Base-by-base conservation (phyloP, 2,113 vertebrate species). In the Coreoperca whiteheadi region DNA sequence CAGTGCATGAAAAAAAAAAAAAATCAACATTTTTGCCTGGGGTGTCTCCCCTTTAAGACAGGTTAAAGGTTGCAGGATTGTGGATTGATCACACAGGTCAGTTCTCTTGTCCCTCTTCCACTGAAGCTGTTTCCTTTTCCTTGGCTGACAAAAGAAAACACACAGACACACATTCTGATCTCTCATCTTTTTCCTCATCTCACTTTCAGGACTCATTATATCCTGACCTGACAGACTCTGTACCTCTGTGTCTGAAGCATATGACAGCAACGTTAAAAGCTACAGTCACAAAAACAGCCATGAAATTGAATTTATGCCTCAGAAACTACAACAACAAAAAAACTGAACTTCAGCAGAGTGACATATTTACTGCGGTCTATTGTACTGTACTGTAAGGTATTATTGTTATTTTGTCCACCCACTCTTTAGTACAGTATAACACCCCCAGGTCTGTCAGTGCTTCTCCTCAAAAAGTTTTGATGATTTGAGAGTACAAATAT, bases 81-180 rank as follows among this genome's bases (percentile, higher is more conserved):
- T 69, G 18, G 6, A 6, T 12, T 6, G 50, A 56, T 81, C 63
- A 41, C 12, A 37, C 18, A 28, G 23, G 15, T 72, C 8, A n/a
- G 46, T 11, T 65, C 34, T 48, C 30, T 9, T 30, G 25, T 0
- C 0, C 41, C 8, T 65, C 67, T 23, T 74, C 72, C 66, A 37
- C 30, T 73, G 56, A 18, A 68, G 59, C 20, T 1, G 1, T 6
- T 16, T 84, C 78, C 30, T 41, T 74, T 54, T 79, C 66, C 4
- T n/a, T 25, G 14, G 20, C 89, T 90, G 56, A 30, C 3, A 66
- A 74, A 75, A 66, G 32, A 70, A 57, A 69, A 41, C 10, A 56
- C 48, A 75, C 14, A n/a, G 8, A 71, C 23, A 77, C 23, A 39
- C 34, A 61, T 65, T 46, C 32, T 6, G 30, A 54, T 20, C 18